Evolutionary conservation across 2,888 invertebrate genomes (phyloP).

Genomic region (Epirrhoe tristata): DNA sequence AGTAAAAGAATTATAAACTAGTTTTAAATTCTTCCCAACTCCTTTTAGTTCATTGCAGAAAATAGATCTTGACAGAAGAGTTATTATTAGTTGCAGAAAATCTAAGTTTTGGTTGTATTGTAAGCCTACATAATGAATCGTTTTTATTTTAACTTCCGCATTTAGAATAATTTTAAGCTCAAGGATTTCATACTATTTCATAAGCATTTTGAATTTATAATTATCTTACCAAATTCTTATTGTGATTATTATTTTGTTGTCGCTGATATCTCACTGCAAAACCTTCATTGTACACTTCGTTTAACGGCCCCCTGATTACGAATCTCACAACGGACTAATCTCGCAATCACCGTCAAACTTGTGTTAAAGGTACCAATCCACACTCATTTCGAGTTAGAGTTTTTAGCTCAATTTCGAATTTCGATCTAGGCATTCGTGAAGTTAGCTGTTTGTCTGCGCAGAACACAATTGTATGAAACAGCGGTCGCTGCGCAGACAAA

Average conservation of each 20-base stretch:
- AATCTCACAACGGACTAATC: too few species aligned
- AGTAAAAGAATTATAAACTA: not conserved
- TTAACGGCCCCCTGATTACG: too few species aligned
- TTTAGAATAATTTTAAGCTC: constrained; percentile 37
- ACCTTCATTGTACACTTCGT: too few species aligned
- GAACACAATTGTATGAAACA: too few species aligned
- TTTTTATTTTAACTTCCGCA: constrained; percentile 28
- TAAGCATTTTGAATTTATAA: not conserved
- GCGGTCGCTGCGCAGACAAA: too few species aligned
- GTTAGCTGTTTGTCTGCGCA: too few species aligned
- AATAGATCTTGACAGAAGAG: not conserved
- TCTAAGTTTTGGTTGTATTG: not conserved
- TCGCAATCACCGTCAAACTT: too few species aligned
- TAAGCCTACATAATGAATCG: not conserved
- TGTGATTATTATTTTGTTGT: not conserved
- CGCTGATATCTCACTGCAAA: too few species aligned
- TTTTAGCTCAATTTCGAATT: too few species aligned
- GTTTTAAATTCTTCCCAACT: not conserved
- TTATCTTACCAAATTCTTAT: not conserved
- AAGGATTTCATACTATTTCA: constrained; percentile 41
- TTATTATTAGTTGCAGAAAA: not conserved
- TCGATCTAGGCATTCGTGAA: too few species aligned
- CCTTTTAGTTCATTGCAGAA: not conserved
- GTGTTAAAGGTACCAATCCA: too few species aligned
- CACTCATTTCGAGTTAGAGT: too few species aligned